These are phyloP conservation scores for Tragelaphus imberbis DNA, from an alignment of 2,113 vertebrate genomes.

Conservation along the genomic window DNA sequence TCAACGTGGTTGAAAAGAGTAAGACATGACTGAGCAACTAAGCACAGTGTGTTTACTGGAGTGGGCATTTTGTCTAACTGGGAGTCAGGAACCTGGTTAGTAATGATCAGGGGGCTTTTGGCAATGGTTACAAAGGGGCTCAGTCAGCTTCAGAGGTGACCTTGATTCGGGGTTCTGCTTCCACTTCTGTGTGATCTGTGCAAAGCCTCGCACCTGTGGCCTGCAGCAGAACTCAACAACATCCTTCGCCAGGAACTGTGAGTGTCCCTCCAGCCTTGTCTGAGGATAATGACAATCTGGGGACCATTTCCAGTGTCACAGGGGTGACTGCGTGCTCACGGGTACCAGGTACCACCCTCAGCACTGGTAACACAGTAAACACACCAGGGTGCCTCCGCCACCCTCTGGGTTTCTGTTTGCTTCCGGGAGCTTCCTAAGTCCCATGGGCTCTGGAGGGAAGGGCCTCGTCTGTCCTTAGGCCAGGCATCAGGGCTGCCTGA, in stretches of 20 bases:
- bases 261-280: neutral
- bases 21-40: neutral
- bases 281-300: neutral
- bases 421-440: neutral
- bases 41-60: neutral
- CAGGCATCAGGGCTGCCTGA: fast-evolving
- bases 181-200: neutral
- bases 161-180: neutral
- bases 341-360: neutral
- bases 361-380: neutral
- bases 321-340: fast-evolving
- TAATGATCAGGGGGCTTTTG: neutral
- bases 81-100: neutral
- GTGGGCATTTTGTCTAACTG: neutral
- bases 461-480: too few relatives aligned
- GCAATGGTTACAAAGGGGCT: neutral
- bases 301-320: neutral
- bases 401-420: neutral
- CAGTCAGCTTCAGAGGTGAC: neutral
- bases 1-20: neutral
- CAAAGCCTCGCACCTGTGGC: neutral
- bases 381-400: fast-evolving
- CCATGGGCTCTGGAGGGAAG: neutral
- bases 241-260: neutral
- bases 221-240: neutral